Evolutionary conservation across 2,888 invertebrate species (phyloP), one percentile per base, ranked within the genome.

Genomic region (Epinotia bilunana): DNA sequence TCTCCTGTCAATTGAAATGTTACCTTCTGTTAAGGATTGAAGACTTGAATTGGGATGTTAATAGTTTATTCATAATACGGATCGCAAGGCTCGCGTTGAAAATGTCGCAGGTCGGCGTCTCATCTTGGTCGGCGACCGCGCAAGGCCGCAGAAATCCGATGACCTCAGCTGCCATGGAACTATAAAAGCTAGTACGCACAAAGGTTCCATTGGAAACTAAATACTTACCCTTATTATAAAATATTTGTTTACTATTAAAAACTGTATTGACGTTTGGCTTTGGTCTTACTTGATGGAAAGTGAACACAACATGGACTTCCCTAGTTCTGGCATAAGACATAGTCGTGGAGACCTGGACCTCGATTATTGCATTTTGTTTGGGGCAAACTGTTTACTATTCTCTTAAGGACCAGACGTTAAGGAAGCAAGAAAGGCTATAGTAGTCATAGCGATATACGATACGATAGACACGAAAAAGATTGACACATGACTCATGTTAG

Each of bases 91-190:
- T 77, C 82, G 77, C 80, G 79, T 83, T 83, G 78, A 76, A 88
- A 90, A 91, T 91, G 87, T 87, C 88, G 86, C 87, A 85, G 88
- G 86, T 89, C 88, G 87, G 76, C 80, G 87, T 87, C 88, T 88
- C 87, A 88, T 80, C 82, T 83, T 91, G 92, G 90, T 89, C 92
- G 90, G 90, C 90, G 93, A 91, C 93, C 92, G 90, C 84, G 88
- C 93, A 93, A 93, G 93, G 93, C 92, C 93, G 90, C 85, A 80
- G 80, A 86, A 89, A 89, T 87, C 82, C 90, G 91, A 93, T 90
- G 93, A 94, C 93, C 93, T 93, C 91, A 90, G 84, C 83, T 73
- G 62, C 78, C 83, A 80, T 80, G 82, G 81, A 85, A 83, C 76
- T 79, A 82, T 77, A 79, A 85, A 87, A 82, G 83, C 83, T 83